Evolutionary conservation across 2,797 vertebrate genomes (phyloP).

Genomic region (Poeciliopsis presidionis): DNA sequence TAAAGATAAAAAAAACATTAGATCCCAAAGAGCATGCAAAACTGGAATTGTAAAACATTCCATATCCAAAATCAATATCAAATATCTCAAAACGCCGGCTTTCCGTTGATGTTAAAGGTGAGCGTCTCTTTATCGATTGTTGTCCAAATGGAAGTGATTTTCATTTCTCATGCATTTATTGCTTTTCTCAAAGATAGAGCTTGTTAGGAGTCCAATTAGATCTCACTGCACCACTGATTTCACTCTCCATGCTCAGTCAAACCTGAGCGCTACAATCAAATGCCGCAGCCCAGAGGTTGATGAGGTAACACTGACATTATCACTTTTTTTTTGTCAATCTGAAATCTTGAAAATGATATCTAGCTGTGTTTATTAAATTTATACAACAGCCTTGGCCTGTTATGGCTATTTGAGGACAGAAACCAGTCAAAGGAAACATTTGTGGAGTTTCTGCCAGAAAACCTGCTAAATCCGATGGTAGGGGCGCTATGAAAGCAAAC

Average conservation of each 20-base stretch:
- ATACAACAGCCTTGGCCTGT: neutral
- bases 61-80: too few relatives aligned
- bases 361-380: slow-evolving; percentile 7
- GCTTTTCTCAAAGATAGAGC: neutral
- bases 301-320: neutral
- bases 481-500: too few relatives aligned
- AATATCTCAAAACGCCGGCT: too few relatives aligned
- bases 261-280: neutral
- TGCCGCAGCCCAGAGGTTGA: neutral
- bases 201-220: neutral
- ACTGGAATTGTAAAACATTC: too few relatives aligned
- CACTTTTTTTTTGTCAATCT: neutral
- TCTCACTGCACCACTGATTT: neutral
- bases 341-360: neutral
- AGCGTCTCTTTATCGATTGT: too few relatives aligned
- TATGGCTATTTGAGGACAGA: slow-evolving; percentile 16
- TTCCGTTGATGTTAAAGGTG: too few relatives aligned
- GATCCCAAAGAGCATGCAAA: too few relatives aligned
- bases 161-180: too few relatives aligned
- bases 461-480: too few relatives aligned
- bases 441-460: neutral
- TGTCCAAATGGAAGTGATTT: too few relatives aligned
- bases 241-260: neutral
- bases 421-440: neutral
- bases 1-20: too few relatives aligned